Evolutionary conservation across 2,113 vertebrate species (phyloP).

Genomic region (Myotis yumanensis): DNA sequence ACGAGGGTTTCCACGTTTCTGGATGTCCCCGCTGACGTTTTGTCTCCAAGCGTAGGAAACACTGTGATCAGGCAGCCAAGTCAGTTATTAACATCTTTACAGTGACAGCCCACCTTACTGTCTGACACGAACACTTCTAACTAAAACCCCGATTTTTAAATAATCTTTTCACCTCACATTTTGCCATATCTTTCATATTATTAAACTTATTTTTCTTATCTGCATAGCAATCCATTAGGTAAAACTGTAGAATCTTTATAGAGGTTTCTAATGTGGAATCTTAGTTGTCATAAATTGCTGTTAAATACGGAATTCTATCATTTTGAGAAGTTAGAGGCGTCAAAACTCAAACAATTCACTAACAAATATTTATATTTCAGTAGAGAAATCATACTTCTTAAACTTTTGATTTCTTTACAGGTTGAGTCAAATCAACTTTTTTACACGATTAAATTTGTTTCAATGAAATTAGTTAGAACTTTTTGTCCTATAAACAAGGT

Average conservation of each 20-base stretch:
- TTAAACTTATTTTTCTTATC: constrained; percentile 48
- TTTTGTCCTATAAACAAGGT: constrained; percentile 44
- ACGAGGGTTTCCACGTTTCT: neutral
- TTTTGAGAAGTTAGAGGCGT: constrained; percentile 44
- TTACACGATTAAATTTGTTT: constrained; percentile 45
- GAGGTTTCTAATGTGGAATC: constrained; percentile 46
- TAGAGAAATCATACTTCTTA: neutral
- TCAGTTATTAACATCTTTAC: constrained; percentile 19
- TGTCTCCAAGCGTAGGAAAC: constrained; percentile 31
- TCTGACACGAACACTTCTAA: constrained; percentile 38
- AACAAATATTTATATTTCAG: constrained; percentile 50
- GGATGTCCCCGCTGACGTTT: neutral
- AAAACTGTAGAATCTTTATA: constrained; percentile 59
- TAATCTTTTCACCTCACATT: constrained; percentile 9
- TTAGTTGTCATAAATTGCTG: constrained; percentile 46
- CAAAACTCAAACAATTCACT: constrained; percentile 38
- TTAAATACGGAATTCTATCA: constrained; percentile 37
- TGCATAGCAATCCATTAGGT: constrained; percentile 56
- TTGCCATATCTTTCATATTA: constrained; percentile 22
- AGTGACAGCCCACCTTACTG: constrained; percentile 54
- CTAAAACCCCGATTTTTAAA: neutral
- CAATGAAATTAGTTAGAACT: constrained; percentile 41
- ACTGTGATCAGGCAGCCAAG: constrained; percentile 7
- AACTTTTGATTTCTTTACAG: constrained; percentile 42
- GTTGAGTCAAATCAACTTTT: constrained; percentile 56